Evolutionary conservation across 92 coral and sea anemone genomes (phyloP), one percentile per base, ranked within the genome.

Genomic region (Palythoa caribaeorum): DNA sequence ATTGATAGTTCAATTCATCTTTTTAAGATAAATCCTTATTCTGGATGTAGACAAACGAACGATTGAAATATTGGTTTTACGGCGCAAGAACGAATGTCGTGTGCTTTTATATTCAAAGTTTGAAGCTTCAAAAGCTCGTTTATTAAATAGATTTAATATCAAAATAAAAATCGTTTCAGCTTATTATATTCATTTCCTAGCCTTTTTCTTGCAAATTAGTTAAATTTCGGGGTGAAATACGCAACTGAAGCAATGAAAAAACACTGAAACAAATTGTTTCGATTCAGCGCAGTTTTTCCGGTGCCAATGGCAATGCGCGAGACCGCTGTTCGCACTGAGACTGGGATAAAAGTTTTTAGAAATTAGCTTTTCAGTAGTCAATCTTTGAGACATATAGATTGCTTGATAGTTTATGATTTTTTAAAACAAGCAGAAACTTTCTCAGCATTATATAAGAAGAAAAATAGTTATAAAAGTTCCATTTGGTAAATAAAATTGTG

Each of bases 261-360:
- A 35, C 44, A 35, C 75, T 70, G 75, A 70, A 70, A 37, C 75
- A 20, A 70, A 70, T 36, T 70, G 75, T 70, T 70, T 70, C 75
- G 75, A 70, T 35, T 70, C 75, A 70, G 75, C 47, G 36, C 3
- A 12, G 38, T 5, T 70, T 35, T 70, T 36, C 75, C 75, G 39
- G 75, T 38, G 14, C 39, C 13, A 11, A 20, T 6, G 47, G 16
- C 13, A 11, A 20, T 6, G 47, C 44, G 40, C 35, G 9, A 21
- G 17, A 35, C 12, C 5, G 14, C 9, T 70, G 4, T 11, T 70
- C 35, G 20, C 37, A 35, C 1, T 0, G 74, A 70, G 5, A 35
- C 5, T 28, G 28, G 28, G 28, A 28, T 28, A 12, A 1, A 8
- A 28, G 47, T 62, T 62, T n/a, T 63, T 17, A 63, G 21, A 15